These are phyloP conservation scores for Mirounga angustirostris DNA, from an alignment of 2,113 vertebrate genomes.

Conservation along the genomic window DNA sequence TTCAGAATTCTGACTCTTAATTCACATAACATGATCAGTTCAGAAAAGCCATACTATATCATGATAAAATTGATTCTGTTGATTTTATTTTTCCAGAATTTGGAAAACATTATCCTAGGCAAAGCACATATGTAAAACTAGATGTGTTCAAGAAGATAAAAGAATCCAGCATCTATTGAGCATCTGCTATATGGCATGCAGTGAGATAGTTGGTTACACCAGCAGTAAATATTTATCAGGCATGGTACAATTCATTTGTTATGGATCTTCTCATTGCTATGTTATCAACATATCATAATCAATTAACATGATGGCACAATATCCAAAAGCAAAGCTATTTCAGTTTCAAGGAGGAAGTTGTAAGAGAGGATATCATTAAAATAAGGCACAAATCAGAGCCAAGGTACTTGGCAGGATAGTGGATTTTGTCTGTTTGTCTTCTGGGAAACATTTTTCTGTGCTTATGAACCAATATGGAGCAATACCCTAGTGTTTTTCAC, in stretches of 20 bases:
- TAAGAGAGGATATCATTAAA: conserved; percentile 53
- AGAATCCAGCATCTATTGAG: neutral
- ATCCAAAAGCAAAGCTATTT: conserved; percentile 44
- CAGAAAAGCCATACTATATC: neutral
- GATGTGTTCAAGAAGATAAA: neutral
- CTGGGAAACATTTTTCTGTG: conserved; percentile 49
- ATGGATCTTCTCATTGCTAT: neutral
- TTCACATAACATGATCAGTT: neutral
- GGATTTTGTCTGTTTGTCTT: conserved; percentile 53
- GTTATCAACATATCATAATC: neutral
- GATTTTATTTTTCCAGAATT: neutral
- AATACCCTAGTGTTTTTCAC: neutral
- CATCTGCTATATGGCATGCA: neutral
- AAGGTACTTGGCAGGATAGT: neutral
- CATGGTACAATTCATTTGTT: neutral
- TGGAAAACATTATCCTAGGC: neutral
- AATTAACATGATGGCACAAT: neutral
- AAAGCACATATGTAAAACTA: neutral
- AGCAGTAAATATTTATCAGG: neutral
- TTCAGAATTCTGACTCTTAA: conserved; percentile 51
- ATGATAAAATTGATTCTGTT: neutral
- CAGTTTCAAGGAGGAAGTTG: conserved; percentile 36
- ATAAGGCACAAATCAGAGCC: conserved; percentile 23
- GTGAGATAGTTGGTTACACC: neutral
- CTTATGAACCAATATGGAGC: neutral